A percentile compares a stretch with the other conserved stretches of the same genome.
phyloP scores from a whole-genome alignment of 2,113 vertebrate genomes.

The Hippolais icterina region DNA sequence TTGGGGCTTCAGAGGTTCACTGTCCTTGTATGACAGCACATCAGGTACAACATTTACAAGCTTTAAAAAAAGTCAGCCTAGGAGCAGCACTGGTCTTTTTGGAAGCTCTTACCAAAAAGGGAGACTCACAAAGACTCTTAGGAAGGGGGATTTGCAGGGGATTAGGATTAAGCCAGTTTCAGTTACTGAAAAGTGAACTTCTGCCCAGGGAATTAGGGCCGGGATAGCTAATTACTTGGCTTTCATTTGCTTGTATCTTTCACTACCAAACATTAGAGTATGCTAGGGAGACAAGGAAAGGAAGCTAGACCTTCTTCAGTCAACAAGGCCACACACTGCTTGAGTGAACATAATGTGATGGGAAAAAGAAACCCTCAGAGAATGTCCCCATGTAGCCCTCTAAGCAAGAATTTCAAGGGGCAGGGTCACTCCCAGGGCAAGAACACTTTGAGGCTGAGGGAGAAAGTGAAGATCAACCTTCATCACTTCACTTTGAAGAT shows the following conservation, averaged over 20 bases:
- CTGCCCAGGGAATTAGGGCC: conserved; percentile 28
- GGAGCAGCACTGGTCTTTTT: neutral
- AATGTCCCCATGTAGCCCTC: neutral
- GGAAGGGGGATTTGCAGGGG: conserved; percentile 30
- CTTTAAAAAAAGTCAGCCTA: neutral
- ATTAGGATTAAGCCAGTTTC: conserved; percentile 57
- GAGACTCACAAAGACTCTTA: conserved; percentile 2
- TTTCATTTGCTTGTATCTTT: conserved; percentile 8
- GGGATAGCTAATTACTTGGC: conserved; percentile 34
- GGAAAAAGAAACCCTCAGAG: neutral
- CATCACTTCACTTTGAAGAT: neutral
- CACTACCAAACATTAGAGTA: neutral
- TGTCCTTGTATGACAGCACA: neutral
- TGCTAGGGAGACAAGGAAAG: neutral
- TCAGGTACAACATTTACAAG: neutral
- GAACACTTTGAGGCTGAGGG: neutral
- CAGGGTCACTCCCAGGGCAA: neutral
- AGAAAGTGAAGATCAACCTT: neutral
- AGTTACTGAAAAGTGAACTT: conserved; percentile 55
- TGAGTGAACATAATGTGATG: neutral
- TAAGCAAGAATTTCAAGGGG: neutral
- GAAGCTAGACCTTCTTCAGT: neutral
- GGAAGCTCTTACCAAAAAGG: neutral
- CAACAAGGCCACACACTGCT: neutral
- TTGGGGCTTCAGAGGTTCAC: neutral